A percentile compares a stretch with the other conserved stretches of the same genome.
These are phyloP conservation scores for Deilephila porcellus DNA, from an alignment of 2,888 invertebrate genomes.

Conservation along the genomic window DNA sequence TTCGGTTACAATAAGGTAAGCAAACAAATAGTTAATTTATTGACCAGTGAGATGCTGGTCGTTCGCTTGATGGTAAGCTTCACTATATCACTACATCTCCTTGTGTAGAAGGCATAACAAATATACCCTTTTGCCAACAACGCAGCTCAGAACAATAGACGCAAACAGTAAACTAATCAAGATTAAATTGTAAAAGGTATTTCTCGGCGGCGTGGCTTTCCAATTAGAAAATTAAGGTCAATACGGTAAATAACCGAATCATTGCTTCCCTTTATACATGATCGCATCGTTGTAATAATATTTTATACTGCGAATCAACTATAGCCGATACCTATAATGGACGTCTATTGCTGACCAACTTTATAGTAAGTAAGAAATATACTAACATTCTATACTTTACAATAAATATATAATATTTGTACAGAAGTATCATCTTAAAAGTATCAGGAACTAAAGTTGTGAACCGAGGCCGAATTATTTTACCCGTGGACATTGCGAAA, in stretches of 20 bases:
- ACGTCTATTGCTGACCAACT: too few species aligned
- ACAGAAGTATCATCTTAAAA: neutral
- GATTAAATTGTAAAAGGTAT: neutral
- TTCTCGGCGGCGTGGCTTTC: neutral
- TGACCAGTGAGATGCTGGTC: too few species aligned
- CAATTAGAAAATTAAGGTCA: neutral
- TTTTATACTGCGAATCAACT: too few species aligned
- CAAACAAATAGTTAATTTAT: too few species aligned
- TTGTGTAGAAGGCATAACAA: too few species aligned
- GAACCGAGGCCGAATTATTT: neutral
- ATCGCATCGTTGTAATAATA: too few species aligned
- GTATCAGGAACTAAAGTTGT: neutral
- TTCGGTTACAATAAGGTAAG: too few species aligned
- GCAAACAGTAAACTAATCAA: neutral
- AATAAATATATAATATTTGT: neutral
- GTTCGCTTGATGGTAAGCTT: too few species aligned
- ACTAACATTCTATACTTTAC: neutral
- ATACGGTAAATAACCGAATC: neutral
- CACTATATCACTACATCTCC: too few species aligned
- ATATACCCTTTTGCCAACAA: neutral
- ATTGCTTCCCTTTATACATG: neutral
- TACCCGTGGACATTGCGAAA: neutral
- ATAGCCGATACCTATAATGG: too few species aligned
- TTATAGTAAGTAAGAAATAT: neutral
- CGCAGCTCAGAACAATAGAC: neutral